Percentiles rank a stretch among this genome's conserved stretches.
phyloP scores from a whole-genome alignment of 2,888 invertebrate species.

The Phyto melanocephala region DNA sequence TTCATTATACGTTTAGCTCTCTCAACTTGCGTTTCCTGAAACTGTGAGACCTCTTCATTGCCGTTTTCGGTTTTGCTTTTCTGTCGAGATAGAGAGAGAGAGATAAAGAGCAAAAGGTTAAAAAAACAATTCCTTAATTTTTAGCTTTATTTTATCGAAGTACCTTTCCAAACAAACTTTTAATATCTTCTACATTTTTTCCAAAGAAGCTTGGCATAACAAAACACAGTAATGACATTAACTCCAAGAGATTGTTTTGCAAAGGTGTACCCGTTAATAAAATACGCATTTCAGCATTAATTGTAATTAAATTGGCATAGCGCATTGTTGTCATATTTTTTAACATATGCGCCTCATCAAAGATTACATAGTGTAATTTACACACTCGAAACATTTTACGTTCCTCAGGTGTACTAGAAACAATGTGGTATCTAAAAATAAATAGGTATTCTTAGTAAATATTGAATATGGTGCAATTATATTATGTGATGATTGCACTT shows the following conservation, averaged over 20 bases:
- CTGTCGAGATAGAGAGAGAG: constrained; percentile 72
- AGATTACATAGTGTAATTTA: constrained; percentile 93
- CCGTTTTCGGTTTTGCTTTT: constrained; percentile 80
- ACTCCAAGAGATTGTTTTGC: constrained; percentile 96
- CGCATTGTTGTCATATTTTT: constrained; percentile 97
- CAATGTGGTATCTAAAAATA: constrained; percentile 77
- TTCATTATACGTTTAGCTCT: constrained; percentile 97
- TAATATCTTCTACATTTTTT: constrained; percentile 91
- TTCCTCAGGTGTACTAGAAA: constrained; percentile 89
- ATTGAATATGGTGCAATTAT: too few species aligned
- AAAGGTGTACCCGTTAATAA: constrained; percentile 96
- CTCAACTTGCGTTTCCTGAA: constrained; percentile 92
- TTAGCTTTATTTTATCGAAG: constrained; percentile 72
- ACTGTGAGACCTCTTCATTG: constrained; percentile 85
- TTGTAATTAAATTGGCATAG: constrained; percentile 91
- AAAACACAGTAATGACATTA: constrained; percentile 96
- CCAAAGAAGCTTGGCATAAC: constrained; percentile 97
- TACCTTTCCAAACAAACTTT: constrained; percentile 91
- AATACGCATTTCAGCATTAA: constrained; percentile 92
- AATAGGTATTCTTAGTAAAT: not conserved
- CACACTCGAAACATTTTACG: constrained; percentile 94
- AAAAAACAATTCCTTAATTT: not conserved
- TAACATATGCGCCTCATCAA: constrained; percentile 98
- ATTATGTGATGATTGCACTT: too few species aligned
- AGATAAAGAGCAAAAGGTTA: not conserved